Base-by-base conservation (phyloP, 2,888 invertebrate genomes). In the Diplolepis rosae region DNA sequence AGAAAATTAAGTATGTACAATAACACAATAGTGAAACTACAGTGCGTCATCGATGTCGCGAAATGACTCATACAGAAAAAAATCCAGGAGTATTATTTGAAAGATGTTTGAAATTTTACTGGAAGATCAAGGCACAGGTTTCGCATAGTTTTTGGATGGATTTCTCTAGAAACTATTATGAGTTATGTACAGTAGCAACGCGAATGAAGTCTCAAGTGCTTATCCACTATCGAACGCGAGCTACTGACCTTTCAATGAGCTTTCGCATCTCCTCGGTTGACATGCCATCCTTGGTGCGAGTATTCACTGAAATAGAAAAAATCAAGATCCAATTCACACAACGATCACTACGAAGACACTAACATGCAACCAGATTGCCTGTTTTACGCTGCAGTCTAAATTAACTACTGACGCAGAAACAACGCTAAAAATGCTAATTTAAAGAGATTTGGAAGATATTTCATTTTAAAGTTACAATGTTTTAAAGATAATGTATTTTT, bases 191-290 rank as follows among this genome's bases (percentile, higher is more conserved):
- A 45, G 45, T 18, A 39, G 32, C 39, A 27, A 13, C 35, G 39
- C 61, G 24, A n/a, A 35, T 39, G 6, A 5, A 54, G 35, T 28
- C n/a, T 13, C n/a, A 52, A 30, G 22, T 39, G 24, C 22, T 61
- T 22, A 39, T 35, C n/a, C 35, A 35, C 22, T n/a, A 7, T 61
- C n/a, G 18, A 61, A 13, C 71, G 73, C 74, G 74, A 73, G 81
- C 84, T 90, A 94, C 93, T 95, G 93, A 96, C 96, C 96, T 96
- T 94, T 97, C 97, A 92, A 97, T 95, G 92, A 96, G 95, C 94
- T 96, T 96, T 92, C 97, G 94, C 95, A 96, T 96, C 93, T 96
- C 96, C 93, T 96, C 97, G 91, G 94, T 95, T 92, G 95, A 94
- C 94, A 95, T 94, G 92, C 95, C 95, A 93, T 96, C 96, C 95